Evolutionary conservation across 2,888 invertebrate species (phyloP), one percentile per base, ranked within the genome.

Genomic region (Xylocampa areola): DNA sequence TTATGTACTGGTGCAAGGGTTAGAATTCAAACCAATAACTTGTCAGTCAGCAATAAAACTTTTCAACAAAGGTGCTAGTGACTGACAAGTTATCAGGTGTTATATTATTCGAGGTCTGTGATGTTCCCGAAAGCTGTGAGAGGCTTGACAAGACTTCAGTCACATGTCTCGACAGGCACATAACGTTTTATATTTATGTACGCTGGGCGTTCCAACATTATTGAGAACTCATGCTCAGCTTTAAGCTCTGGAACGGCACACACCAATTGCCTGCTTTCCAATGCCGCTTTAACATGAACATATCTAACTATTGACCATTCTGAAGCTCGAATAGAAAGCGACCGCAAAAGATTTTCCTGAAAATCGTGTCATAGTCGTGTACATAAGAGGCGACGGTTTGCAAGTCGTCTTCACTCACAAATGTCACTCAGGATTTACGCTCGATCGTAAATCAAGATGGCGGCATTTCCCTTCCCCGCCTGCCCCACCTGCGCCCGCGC

Each of bases 381-480:
- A 76, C 75, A 79, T 82, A 79, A 78, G 78, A 77, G 73, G 74
- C 67, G 79, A 73, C 79, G 77, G 76, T 78, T 77, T 79, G 73
- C 79, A 80, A 86, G 77, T 84, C 87, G 86, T 86, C 86, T 86
- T 84, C 82, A 79, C 86, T 89, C 90, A 87, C 92, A 93, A 92
- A 91, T 92, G 94, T 92, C 93, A 92, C 89, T 89, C 71, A 86
- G 85, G 86, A 94, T 94, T 94, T 94, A 94, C 90, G 85, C 80
- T 83, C 86, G 82, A 84, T 90, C 92, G 87, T 94, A 94, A 94
- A 94, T 94, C 93, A 93, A 92, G 85, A 92, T 92, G 93, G 92
- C 92, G 79, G 91, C 86, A 70, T 80, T 73, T 81, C 66, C 80
- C 79, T 74, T 77, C 66, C 75, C 75, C 81, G 77, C 69, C 52